Percentiles rank a stretch among this genome's conserved stretches.
phyloP scores from a whole-genome alignment of 2,888 invertebrate genomes.

The Folsomia candida region DNA sequence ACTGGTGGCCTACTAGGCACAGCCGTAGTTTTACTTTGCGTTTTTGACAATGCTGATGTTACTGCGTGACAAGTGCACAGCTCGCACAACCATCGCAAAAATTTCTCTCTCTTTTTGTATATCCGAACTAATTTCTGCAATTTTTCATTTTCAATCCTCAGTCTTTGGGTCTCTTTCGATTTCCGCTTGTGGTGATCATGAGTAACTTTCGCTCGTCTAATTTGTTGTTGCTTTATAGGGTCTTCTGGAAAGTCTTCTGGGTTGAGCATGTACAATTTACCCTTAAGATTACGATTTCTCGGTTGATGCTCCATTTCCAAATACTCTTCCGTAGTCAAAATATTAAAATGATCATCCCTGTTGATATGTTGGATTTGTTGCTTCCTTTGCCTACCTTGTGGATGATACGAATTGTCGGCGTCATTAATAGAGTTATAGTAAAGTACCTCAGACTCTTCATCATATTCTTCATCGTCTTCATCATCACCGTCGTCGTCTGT shows the following conservation, averaged over 20 bases:
- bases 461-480: neutral
- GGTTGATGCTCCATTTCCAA: neutral
- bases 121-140: conserved; percentile 1
- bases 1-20: no score
- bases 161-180: conserved; percentile 22
- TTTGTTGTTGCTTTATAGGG: conserved; percentile 31
- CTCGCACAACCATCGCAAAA: neutral
- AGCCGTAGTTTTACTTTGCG: no score
- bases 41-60: no score
- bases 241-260: conserved; percentile 31
- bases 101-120: neutral
- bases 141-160: conserved; percentile 27
- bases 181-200: conserved; percentile 36
- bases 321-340: neutral
- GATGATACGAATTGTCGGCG: no score
- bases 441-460: no score
- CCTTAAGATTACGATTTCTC: neutral
- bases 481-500: neutral
- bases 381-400: neutral
- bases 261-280: conserved; percentile 25
- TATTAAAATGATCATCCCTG: neutral
- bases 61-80: no score
- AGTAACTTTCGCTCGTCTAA: conserved; percentile 30
- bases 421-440: no score
- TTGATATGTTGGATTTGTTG: neutral